Evolutionary conservation across 2,888 invertebrate genomes (phyloP).

Genomic region (Lasioglossum figueresi): DNA sequence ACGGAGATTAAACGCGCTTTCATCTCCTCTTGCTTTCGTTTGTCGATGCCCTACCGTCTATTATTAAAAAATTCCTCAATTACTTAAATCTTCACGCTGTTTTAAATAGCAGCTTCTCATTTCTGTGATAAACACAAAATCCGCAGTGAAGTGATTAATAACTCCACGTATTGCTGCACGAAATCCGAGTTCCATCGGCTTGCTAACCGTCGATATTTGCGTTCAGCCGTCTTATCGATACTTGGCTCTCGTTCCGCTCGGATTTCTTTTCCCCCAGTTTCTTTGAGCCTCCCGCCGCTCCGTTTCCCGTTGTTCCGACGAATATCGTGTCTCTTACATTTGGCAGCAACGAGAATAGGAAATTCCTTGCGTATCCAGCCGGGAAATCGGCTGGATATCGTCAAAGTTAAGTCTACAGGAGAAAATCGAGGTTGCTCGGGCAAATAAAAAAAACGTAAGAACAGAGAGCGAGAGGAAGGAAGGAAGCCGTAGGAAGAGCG

Average conservation of each 20-base stretch:
- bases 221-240: slow-evolving; percentile 48
- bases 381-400: slow-evolving; percentile 77
- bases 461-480: slow-evolving; percentile 11
- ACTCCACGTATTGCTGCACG: not conserved
- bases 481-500: not conserved
- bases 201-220: slow-evolving; percentile 40
- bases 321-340: slow-evolving; percentile 43
- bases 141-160: not conserved
- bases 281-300: not conserved
- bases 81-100: not conserved
- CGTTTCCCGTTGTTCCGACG: not conserved
- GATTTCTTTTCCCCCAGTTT: slow-evolving; percentile 25
- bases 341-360: slow-evolving; percentile 53
- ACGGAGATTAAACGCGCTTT: slow-evolving; percentile 11
- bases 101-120: not conserved
- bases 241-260: slow-evolving; percentile 52
- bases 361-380: slow-evolving; percentile 68
- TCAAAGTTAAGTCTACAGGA: slow-evolving; percentile 70
- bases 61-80: not conserved
- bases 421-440: slow-evolving; percentile 62
- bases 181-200: not conserved
- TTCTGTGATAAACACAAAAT: not conserved
- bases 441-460: slow-evolving; percentile 45
- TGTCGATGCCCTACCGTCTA: too few species aligned
- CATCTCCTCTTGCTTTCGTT: too few species aligned